These are phyloP conservation scores for Tachina grossa DNA, from an alignment of 2,888 invertebrate species.

Conservation along the genomic window DNA sequence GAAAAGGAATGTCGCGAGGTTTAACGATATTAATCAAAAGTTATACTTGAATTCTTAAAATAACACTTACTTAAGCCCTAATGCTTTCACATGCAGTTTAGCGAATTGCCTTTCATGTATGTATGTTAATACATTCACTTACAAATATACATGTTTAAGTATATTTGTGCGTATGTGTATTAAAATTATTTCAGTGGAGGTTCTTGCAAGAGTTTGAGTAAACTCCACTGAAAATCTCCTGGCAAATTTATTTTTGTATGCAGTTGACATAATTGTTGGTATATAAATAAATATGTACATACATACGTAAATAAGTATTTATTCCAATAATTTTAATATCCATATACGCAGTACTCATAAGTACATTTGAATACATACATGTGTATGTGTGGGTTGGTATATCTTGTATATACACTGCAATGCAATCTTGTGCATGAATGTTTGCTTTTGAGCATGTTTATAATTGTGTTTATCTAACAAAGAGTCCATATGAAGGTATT, in stretches of 20 bases:
- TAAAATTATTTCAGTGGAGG: constrained; percentile 5
- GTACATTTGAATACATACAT: too few relatives aligned
- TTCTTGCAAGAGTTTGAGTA: constrained; percentile 22
- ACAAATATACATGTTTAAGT: neutral
- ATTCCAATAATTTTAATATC: too few relatives aligned
- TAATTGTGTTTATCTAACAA: constrained; percentile 51
- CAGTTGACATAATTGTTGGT: constrained; percentile 38
- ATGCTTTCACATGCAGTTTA: neutral
- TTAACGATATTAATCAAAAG: too few relatives aligned
- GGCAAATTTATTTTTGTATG: constrained; percentile 46
- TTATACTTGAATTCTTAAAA: too few relatives aligned
- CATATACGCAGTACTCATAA: too few relatives aligned
- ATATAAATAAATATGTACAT: neutral
- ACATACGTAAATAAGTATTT: neutral
- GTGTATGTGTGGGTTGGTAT: too few relatives aligned
- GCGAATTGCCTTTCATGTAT: neutral
- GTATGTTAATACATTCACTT: neutral
- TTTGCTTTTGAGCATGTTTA: constrained; percentile 45
- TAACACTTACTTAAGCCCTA: too few relatives aligned
- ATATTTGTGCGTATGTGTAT: neutral
- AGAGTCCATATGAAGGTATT: constrained; percentile 15
- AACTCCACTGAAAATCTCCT: constrained; percentile 25
- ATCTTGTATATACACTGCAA: neutral
- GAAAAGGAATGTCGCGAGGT: too few relatives aligned
- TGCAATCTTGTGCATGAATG: constrained; percentile 5